Conservation (phyloP, 2,113 vertebrate genomes). For the Caracal caracal region DNA sequence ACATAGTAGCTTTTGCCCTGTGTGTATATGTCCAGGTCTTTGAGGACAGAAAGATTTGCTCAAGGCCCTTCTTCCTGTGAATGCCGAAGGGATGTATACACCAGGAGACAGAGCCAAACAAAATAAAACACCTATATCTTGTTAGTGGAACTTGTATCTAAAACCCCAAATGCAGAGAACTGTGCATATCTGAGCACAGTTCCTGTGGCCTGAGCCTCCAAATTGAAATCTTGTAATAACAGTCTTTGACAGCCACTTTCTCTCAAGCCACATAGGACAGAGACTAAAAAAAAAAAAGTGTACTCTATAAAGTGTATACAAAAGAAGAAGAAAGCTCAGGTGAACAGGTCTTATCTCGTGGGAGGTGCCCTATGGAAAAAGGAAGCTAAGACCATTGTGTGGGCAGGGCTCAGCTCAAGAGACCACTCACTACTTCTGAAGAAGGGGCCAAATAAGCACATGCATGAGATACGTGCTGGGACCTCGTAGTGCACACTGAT, state of each 20-base stretch:
- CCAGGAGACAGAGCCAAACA: neutral
- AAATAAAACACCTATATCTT: neutral
- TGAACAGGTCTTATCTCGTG: neutral
- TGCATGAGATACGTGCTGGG: neutral
- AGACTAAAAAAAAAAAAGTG: neutral
- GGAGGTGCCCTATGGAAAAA: neutral
- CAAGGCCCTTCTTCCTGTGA: neutral
- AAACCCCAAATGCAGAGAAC: neutral
- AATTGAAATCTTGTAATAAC: neutral
- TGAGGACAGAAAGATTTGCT: neutral
- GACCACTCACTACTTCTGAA: neutral
- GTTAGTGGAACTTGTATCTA: neutral
- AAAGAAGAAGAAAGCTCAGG: neutral
- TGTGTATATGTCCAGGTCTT: neutral
- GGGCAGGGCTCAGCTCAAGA: neutral
- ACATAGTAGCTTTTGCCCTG: neutral
- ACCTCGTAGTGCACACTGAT: neutral
- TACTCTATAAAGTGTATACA: neutral
- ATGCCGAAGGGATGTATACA: neutral
- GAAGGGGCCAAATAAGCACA: neutral
- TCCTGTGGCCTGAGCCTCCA: neutral
- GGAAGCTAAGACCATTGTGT: neutral
- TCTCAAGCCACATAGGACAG: neutral
- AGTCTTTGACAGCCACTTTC: neutral
- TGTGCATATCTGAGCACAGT: neutral